Percentiles rank a stretch among this genome's conserved stretches.
Evolutionary conservation across 2,888 invertebrate species (phyloP).

Genomic region (Poecilobothrus nobilitatus): DNA sequence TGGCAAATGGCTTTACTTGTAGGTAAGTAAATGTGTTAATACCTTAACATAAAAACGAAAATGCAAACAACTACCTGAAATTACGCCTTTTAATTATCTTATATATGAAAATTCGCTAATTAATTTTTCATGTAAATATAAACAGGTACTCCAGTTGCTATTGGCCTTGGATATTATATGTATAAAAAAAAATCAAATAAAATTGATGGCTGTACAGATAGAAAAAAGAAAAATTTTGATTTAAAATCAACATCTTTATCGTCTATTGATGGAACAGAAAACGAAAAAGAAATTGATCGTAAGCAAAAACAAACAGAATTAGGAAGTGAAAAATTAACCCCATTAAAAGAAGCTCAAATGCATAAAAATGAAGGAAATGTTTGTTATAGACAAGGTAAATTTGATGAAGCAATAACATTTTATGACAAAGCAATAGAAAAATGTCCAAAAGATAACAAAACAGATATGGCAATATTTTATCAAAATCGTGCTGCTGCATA

Average conservation of each 20-base stretch:
- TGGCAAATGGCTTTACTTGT: slow-evolving; percentile 75
- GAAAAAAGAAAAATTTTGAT: slow-evolving; percentile 41
- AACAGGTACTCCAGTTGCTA: slow-evolving; percentile 72
- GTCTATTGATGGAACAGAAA: slow-evolving; percentile 45
- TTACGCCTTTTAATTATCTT: neutral
- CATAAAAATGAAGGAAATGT: slow-evolving; percentile 84
- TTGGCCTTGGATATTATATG: slow-evolving; percentile 68
- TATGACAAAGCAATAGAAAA: slow-evolving; percentile 91
- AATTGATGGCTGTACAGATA: slow-evolving; percentile 23
- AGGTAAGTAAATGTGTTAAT: neutral
- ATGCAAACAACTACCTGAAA: no score
- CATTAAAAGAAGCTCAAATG: slow-evolving; percentile 64
- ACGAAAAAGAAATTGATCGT: slow-evolving; percentile 45
- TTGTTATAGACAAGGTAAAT: slow-evolving; percentile 77
- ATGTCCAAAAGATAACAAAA: slow-evolving; percentile 64
- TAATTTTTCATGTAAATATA: neutral
- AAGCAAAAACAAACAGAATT: slow-evolving; percentile 36
- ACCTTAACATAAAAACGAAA: no score
- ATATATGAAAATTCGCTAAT: neutral
- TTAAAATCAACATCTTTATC: slow-evolving; percentile 51
- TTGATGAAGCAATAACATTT: slow-evolving; percentile 77
- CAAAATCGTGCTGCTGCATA: slow-evolving; percentile 94
- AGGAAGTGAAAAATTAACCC: slow-evolving; percentile 43
- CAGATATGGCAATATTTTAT: slow-evolving; percentile 81
- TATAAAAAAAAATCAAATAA: slow-evolving; percentile 24